These are phyloP conservation scores for Tholera decimalis DNA, from an alignment of 2,888 invertebrate species.

Conservation along the genomic window DNA sequence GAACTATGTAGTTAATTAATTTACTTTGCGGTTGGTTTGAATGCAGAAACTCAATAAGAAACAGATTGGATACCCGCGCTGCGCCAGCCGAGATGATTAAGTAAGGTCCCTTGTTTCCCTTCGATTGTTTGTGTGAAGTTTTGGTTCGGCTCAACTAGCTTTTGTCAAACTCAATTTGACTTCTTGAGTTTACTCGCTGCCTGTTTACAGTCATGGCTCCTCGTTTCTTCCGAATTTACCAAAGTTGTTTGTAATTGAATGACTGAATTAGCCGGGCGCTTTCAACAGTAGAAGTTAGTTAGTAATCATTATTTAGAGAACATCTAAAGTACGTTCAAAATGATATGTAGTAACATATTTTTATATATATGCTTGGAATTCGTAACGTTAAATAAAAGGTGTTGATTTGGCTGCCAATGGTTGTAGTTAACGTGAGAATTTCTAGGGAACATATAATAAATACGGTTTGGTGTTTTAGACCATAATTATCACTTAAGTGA, in stretches of 20 bases:
- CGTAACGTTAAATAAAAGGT: no score
- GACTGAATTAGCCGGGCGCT: conserved; percentile 27
- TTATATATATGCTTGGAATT: background rate
- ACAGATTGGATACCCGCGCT: conserved; percentile 4
- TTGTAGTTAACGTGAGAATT: no score
- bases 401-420: no score
- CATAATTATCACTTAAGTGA: no score
- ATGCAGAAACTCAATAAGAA: conserved; percentile 18
- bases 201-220: conserved; percentile 39
- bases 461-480: no score
- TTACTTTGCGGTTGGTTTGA: conserved; percentile 9
- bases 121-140: conserved; percentile 33
- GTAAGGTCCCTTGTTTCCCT: conserved; percentile 18
- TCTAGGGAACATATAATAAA: no score
- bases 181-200: conserved; percentile 41
- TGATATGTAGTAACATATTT: background rate
- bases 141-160: conserved; percentile 26
- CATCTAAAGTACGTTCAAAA: background rate
- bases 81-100: conserved; percentile 11
- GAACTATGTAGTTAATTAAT: conserved; percentile 23
- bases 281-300: conserved; percentile 27
- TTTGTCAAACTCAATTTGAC: conserved; percentile 52
- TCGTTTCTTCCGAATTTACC: conserved; percentile 10
- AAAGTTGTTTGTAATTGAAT: conserved; percentile 42
- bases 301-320: conserved; percentile 20